Evolutionary conservation across 2,113 vertebrate species (phyloP).

Genomic region (Aldabrachelys gigantea): DNA sequence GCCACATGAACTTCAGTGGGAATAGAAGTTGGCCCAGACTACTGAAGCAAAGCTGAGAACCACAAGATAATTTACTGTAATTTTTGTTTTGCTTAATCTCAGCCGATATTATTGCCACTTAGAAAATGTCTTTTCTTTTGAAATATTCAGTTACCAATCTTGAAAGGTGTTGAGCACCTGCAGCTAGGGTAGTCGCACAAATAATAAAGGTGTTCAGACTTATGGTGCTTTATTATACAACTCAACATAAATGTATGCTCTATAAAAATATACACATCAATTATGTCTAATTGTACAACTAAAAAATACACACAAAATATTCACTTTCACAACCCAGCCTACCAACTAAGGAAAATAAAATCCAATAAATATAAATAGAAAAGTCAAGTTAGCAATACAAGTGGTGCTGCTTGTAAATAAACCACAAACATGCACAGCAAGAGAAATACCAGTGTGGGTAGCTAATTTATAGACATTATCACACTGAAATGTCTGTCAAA

Average conservation of each 20-base stretch:
- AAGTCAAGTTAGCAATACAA: neutral
- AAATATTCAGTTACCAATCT: constrained; percentile 21
- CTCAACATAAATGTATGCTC: accelerated
- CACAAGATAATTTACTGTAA: constrained; percentile 51
- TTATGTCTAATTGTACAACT: neutral
- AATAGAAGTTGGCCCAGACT: constrained; percentile 22
- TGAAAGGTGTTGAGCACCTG: neutral
- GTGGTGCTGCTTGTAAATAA: neutral
- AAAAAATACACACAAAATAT: neutral
- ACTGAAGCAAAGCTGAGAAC: constrained; percentile 52
- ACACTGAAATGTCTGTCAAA: neutral
- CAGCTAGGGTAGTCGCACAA: neutral
- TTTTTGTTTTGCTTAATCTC: constrained; percentile 58
- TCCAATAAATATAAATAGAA: neutral
- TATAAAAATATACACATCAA: neutral
- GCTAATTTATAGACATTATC: neutral
- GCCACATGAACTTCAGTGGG: constrained; percentile 21
- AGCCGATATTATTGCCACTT: constrained; percentile 44
- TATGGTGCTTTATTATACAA: neutral
- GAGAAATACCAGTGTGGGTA: neutral
- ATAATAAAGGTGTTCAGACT: neutral
- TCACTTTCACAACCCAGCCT: accelerated
- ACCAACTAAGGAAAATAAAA: neutral
- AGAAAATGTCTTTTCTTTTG: constrained; percentile 62
- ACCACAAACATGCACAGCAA: neutral